A percentile compares a stretch with the other conserved stretches of the same genome.
These are phyloP conservation scores for Charanyca ferruginea DNA, from an alignment of 2,888 invertebrate species.

Conservation along the genomic window DNA sequence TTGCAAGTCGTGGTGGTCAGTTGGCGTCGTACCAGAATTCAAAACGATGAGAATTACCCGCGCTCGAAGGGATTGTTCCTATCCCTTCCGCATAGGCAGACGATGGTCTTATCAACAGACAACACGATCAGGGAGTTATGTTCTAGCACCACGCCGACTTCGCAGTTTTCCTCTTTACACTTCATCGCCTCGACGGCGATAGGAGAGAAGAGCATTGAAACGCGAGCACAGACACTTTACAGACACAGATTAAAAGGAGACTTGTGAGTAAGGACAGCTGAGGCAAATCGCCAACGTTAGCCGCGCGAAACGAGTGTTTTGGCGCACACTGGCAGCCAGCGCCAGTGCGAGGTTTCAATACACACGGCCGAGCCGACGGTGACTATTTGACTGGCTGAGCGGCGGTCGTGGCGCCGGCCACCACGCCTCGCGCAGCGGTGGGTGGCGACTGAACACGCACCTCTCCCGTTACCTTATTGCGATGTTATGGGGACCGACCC, in stretches of 20 bases:
- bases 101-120: conserved; percentile 89
- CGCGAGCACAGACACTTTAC: conserved; percentile 84
- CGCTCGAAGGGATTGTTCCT: conserved; percentile 88
- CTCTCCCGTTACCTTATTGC: conserved; percentile 90
- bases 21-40: conserved; percentile 74
- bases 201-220: conserved; percentile 90
- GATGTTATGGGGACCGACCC: conserved; percentile 88
- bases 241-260: conserved; percentile 67
- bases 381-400: conserved; percentile 87
- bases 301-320: conserved; percentile 82
- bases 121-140: conserved; percentile 90
- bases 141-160: conserved; percentile 90
- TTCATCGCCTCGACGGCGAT: conserved; percentile 91
- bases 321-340: conserved; percentile 86
- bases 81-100: conserved; percentile 89
- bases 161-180: conserved; percentile 91
- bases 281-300: conserved; percentile 78
- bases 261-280: conserved; percentile 66
- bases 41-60: conserved; percentile 85
- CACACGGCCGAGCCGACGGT: conserved; percentile 85
- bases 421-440: conserved; percentile 88
- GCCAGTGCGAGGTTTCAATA: conserved; percentile 81
- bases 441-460: conserved; percentile 87
- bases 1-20: conserved; percentile 69
- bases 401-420: conserved; percentile 79